Evolutionary conservation across 2,888 invertebrate genomes (phyloP).

Genomic region (Lithodes maja): DNA sequence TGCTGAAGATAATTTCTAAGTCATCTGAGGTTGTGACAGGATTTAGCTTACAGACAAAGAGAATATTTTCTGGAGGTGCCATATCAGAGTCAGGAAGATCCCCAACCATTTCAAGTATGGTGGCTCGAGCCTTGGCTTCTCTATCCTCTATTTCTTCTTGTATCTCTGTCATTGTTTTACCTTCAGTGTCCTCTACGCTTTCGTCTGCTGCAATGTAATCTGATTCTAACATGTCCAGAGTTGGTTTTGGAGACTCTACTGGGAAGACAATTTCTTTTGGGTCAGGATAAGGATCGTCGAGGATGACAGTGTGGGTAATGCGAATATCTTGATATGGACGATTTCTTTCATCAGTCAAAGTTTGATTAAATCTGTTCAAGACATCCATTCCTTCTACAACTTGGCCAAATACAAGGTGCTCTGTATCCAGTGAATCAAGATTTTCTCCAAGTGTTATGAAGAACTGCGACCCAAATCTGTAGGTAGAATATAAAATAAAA

Average conservation of each 20-base stretch:
- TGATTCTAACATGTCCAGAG: conserved; percentile 80
- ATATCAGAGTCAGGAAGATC: conserved; percentile 98
- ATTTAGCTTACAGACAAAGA: conserved; percentile 99
- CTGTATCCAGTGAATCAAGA: conserved; percentile 88
- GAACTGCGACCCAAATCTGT: conserved; percentile 90
- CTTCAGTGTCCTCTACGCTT: conserved; percentile 91
- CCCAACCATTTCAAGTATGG: conserved; percentile 98
- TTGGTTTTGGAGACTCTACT: conserved; percentile 91
- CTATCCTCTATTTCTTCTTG: conserved; percentile 90
- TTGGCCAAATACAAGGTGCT: conserved; percentile 97
- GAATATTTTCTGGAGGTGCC: conserved; percentile 98
- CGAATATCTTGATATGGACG: conserved; percentile 88
- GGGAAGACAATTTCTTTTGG: conserved; percentile 86
- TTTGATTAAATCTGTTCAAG: conserved; percentile 91
- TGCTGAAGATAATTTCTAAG: conserved; percentile 96
- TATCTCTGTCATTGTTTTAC: conserved; percentile 88
- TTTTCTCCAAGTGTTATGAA: conserved; percentile 93
- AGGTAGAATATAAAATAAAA: conserved; percentile 29
- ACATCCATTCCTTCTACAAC: conserved; percentile 93
- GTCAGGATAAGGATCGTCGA: conserved; percentile 97
- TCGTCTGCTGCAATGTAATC: conserved; percentile 95
- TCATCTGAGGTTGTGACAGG: conserved; percentile 98
- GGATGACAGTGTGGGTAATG: conserved; percentile 95
- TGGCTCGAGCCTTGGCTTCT: conserved; percentile 97
- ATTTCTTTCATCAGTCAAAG: conserved; percentile 91